phyloP scores from a whole-genome alignment of 2,888 invertebrate genomes.

The Dryobotodes eremita region DNA sequence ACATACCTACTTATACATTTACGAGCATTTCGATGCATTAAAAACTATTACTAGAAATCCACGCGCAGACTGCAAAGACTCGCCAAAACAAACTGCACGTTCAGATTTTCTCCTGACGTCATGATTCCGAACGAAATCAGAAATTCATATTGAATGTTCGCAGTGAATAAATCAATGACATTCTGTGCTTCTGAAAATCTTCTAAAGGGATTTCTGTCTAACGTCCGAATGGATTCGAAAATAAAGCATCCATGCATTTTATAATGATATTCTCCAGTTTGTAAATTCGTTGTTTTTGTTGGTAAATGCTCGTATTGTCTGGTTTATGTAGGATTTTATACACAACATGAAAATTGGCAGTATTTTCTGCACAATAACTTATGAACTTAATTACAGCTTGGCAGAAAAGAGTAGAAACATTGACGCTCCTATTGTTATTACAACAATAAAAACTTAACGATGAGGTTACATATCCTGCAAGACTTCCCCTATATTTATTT shows the following conservation, averaged over 20 bases:
- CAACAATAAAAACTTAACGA: not conserved
- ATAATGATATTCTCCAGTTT: conserved; percentile 5
- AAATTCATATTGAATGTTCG: conserved; percentile 43
- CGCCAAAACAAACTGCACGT: not conserved
- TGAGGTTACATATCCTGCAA: not conserved
- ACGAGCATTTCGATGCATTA: not conserved
- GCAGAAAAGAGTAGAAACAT: not conserved
- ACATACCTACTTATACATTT: not conserved
- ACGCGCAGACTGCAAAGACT: not conserved
- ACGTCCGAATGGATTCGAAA: not conserved
- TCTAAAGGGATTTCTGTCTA: conserved; percentile 11
- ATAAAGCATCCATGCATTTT: conserved; percentile 5
- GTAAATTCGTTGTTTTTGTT: not conserved
- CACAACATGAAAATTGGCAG: not conserved
- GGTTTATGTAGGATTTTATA: not conserved
- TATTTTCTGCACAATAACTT: not conserved
- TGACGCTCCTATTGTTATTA: not conserved
- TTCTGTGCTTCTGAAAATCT: conserved; percentile 27
- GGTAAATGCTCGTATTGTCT: not conserved
- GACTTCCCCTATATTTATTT: not conserved
- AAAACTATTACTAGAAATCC: not conserved
- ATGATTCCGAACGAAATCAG: conserved; percentile 27
- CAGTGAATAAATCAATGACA: conserved; percentile 26
- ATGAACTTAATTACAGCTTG: not conserved
- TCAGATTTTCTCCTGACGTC: conserved; percentile 12